Base-by-base conservation (phyloP, 92 coral and sea anemone genomes). In the Porites divaricata region DNA sequence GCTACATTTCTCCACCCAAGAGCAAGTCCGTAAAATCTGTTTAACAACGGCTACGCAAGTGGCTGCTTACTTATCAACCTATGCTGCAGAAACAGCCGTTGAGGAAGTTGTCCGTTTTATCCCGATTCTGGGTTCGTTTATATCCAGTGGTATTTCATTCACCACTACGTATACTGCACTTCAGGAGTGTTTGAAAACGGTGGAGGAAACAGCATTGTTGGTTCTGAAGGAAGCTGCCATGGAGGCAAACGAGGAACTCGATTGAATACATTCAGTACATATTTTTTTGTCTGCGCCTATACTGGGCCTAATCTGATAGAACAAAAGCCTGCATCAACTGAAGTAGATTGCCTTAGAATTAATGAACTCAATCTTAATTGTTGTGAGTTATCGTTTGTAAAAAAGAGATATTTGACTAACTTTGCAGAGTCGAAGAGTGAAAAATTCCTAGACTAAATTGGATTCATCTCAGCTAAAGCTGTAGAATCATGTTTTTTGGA, bases 101-200 rank as follows among this genome's bases (percentile, higher is more conserved):
- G 90, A 86, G 69, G 90, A 86, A 58, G 20, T 25, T 17, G 16
- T 83, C 26, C 83, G 84, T 24, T 88, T 45, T 71, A 81, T 88
- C 69, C 91, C 91, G 22, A 12, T 81, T 52, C 57, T 82, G 6
- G 91, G 91, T 25, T 59, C 22, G 0, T 28, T 53, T 2, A 11
- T 82, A 57, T 84, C 91, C 10, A 49, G 88, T 26, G 54, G 73
- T 9, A 65, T 81, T 67, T 88, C 91, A 9, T 88, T 81, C 23
- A 24, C 41, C 0, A 20, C 78, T n/a, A 82, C 91, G 15, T 82
- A 88, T 72, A 9, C 6, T 76, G 63, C 56, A 11, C 84, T 88
- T 3, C 57, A 75, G 0, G 7, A 28, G 8, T 63, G 74, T 70
- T 50, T 88, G 72, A 62, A 76, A 57, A 54, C 57, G 16, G 48